Percentiles rank a stretch among this genome's conserved stretches.
These are phyloP conservation scores for Perizoma flavofasciatum DNA, from an alignment of 2,888 invertebrate species.

Conservation along the genomic window DNA sequence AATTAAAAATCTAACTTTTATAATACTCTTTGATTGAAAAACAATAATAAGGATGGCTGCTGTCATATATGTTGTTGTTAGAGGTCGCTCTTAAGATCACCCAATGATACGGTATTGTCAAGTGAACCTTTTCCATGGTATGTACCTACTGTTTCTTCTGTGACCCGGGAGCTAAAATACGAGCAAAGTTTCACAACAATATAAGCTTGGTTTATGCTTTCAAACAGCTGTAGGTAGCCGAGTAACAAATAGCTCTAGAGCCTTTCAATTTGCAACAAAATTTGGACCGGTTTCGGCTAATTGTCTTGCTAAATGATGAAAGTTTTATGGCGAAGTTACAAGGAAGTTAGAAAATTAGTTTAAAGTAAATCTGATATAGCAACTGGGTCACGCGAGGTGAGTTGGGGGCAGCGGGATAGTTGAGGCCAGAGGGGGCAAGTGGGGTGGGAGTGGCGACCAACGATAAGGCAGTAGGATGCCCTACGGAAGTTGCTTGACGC, in stretches of 20 bases:
- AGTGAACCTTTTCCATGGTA: neutral
- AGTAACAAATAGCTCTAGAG: slow-evolving; percentile 36
- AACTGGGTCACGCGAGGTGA: slow-evolving; percentile 64
- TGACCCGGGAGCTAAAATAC: slow-evolving; percentile 23
- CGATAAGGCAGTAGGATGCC: slow-evolving; percentile 70
- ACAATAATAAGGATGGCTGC: too few relatives aligned
- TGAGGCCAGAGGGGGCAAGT: slow-evolving; percentile 33
- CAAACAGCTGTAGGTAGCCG: slow-evolving; percentile 23
- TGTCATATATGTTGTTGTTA: too few relatives aligned
- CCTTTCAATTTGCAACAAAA: slow-evolving; percentile 38
- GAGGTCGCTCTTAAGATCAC: neutral
- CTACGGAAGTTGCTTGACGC: slow-evolving; percentile 62
- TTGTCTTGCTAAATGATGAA: slow-evolving; percentile 65
- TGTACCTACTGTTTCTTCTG: slow-evolving; percentile 1
- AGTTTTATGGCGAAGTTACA: slow-evolving; percentile 54
- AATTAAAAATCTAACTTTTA: too few relatives aligned
- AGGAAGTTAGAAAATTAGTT: slow-evolving; percentile 59
- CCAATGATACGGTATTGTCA: neutral
- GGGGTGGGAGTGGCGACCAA: slow-evolving; percentile 43
- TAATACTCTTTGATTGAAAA: too few relatives aligned
- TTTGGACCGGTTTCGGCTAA: slow-evolving; percentile 51
- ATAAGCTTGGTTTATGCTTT: slow-evolving; percentile 29
- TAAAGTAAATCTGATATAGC: slow-evolving; percentile 58
- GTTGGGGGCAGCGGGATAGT: slow-evolving; percentile 35
- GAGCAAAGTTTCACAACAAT: slow-evolving; percentile 31